Evolutionary conservation across 2,797 vertebrate species (phyloP), one percentile per base, ranked within the genome.

Genomic region (Coreius guichenoti): DNA sequence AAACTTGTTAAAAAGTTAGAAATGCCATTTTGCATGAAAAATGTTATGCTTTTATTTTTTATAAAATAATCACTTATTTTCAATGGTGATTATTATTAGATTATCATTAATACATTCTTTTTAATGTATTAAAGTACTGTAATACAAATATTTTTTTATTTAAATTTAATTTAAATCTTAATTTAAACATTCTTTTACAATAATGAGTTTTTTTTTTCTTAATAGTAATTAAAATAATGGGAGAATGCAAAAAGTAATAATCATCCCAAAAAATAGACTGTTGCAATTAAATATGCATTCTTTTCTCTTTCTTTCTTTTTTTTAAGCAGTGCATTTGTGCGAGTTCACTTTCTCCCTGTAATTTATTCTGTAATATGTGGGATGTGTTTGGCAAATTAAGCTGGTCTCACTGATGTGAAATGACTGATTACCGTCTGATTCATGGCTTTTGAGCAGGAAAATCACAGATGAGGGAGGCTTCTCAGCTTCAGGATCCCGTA

Each of bases 281-380:
- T 8, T 26, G 3, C 3, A 16, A n/a, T n/a, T n/a, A 69, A 68
- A 33, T 69, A 69, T 69, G 36, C 1, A 7, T 36, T 14, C 23
- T 39, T 23, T 13, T 14, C 23, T 39, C 12, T 13, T 29, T 5
- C 1, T 73, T 3, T n/a, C n/a, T 7, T 11, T 49, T 3, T 54
- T 36, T 63, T 51, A 9, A 56, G 26, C 33, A 5, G 12, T 58
- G 12, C 33, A 45, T 69, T 65, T 69, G n/a, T 56, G 47, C 2
- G 5, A 43, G 49, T 58, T 58, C 2, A 16, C 45, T 51, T 61
- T 74, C 33, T 80, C 36, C 72, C 43, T 54, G 33, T 81, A 81
- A 85, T 89, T 80, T 87, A 81, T 85, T 63, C 63, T 12, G 33
- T 69, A 80, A 79, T 80, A 79, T 65, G 82, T 89, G 77, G 85